These are phyloP conservation scores for Gryllus bimaculatus DNA, from an alignment of 1,140 invertebrate genomes.

Conservation along the genomic window DNA sequence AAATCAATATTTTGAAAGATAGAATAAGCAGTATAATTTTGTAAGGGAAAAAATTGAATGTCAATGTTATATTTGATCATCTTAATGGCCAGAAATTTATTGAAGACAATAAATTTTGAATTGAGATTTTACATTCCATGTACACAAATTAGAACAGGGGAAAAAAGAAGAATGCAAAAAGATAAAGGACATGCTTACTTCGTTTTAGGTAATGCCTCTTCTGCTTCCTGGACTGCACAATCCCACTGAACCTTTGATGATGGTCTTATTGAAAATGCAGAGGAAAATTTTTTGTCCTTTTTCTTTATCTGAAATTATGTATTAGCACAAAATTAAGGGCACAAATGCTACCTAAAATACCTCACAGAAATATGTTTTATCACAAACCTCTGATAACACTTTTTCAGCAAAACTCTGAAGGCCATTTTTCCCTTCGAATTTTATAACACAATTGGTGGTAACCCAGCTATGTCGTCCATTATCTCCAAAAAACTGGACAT, in stretches of 20 bases:
- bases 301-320: slow-evolving; percentile 38
- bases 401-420: slow-evolving; percentile 12
- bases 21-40: no score
- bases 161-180: background rate
- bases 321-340: background rate
- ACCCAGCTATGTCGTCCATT: slow-evolving; percentile 21
- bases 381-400: background rate
- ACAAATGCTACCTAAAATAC: background rate
- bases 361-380: background rate
- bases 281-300: slow-evolving; percentile 38
- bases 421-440: slow-evolving; percentile 20
- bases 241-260: slow-evolving; percentile 46
- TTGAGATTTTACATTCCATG: background rate
- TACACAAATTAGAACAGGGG: background rate
- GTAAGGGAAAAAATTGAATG: no score
- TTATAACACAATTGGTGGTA: slow-evolving; percentile 11
- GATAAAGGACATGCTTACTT: background rate
- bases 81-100: no score
- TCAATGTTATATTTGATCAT: no score
- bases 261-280: slow-evolving; percentile 39
- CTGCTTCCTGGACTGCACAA: slow-evolving; percentile 50
- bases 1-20: no score
- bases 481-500: slow-evolving; percentile 24
- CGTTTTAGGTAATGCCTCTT: slow-evolving; percentile 21
- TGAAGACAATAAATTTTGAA: no score